phyloP scores from a whole-genome alignment of 2,797 vertebrate genomes.

The Merluccius polli region DNA sequence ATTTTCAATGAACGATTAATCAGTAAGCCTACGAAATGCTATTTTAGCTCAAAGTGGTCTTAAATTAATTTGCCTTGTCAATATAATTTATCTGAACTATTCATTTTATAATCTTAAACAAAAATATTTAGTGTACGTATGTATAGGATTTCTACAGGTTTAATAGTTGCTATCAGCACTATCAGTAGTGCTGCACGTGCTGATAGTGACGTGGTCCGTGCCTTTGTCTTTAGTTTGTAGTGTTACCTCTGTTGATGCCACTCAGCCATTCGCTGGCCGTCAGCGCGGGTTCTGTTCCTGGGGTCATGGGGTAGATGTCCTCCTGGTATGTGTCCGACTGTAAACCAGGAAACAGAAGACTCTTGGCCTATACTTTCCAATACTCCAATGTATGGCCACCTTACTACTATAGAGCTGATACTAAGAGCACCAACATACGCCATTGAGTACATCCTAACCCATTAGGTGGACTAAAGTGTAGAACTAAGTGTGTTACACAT shows the following conservation, averaged over 20 bases:
- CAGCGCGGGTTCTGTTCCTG: slow-evolving; percentile 88
- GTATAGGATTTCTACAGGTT: no score
- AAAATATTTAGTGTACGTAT: not conserved
- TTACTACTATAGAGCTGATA: not conserved
- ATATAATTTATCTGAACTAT: not conserved
- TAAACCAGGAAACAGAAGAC: slow-evolving; percentile 33
- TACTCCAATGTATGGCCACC: not conserved
- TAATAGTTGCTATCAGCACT: not conserved
- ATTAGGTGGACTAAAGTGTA: not conserved
- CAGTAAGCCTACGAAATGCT: not conserved
- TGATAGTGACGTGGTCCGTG: not conserved
- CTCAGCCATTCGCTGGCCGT: slow-evolving; percentile 91
- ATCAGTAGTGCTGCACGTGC: no score
- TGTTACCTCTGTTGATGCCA: slow-evolving; percentile 87
- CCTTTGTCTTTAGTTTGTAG: not conserved
- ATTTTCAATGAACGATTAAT: no score
- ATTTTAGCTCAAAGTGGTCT: not conserved
- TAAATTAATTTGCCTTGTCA: not conserved
- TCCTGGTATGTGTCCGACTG: slow-evolving; percentile 98
- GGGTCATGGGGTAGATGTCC: slow-evolving; percentile 98
- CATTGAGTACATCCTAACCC: not conserved
- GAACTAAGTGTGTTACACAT: not conserved
- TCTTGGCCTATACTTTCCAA: slow-evolving; percentile 9
- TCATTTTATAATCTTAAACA: not conserved
- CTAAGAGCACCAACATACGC: not conserved